Percentiles rank a stretch among this genome's conserved stretches.
Conservation (phyloP, 2,888 invertebrate species). For the Ischnus inquisitorius region DNA sequence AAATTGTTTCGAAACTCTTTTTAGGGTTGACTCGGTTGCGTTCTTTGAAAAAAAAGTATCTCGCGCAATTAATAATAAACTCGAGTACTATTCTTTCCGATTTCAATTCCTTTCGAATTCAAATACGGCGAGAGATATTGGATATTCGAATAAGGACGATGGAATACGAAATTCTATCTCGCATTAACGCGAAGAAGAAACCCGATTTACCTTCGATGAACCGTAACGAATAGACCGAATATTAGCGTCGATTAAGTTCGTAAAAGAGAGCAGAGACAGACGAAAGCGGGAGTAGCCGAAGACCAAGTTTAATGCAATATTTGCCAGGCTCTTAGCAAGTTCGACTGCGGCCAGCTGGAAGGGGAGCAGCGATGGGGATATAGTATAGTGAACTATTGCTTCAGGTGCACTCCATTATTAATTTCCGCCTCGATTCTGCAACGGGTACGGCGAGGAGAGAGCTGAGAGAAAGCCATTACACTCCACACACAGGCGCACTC, state of each 20-base stretch:
- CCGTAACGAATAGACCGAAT: slow-evolving; percentile 61
- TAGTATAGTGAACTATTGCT: slow-evolving; percentile 65
- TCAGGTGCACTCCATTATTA: slow-evolving; percentile 68
- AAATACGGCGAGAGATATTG: slow-evolving; percentile 21
- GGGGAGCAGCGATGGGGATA: slow-evolving; percentile 32
- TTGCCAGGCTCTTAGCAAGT: slow-evolving; percentile 64
- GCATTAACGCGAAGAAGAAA: slow-evolving; percentile 24
- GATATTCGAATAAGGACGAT: slow-evolving; percentile 10
- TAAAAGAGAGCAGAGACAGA: slow-evolving; percentile 34
- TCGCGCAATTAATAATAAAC: not conserved
- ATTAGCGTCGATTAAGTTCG: slow-evolving; percentile 59
- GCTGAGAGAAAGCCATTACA: slow-evolving; percentile 60
- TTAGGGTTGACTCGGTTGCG: not conserved
- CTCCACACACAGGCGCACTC: slow-evolving; percentile 11
- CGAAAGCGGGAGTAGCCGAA: slow-evolving; percentile 32
- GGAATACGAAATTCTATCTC: slow-evolving; percentile 41
- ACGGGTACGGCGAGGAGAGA: slow-evolving; percentile 24
- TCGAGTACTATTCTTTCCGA: not conserved
- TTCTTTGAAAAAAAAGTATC: not conserved
- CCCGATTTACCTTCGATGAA: slow-evolving; percentile 48
- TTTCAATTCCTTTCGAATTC: slow-evolving; percentile 22
- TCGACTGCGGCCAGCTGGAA: slow-evolving; percentile 41
- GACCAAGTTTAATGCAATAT: slow-evolving; percentile 67
- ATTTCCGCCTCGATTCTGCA: slow-evolving; percentile 51
- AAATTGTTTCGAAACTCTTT: not conserved